Conservation (phyloP, 2,113 vertebrate genomes). For the Cebidichthys violaceus region DNA sequence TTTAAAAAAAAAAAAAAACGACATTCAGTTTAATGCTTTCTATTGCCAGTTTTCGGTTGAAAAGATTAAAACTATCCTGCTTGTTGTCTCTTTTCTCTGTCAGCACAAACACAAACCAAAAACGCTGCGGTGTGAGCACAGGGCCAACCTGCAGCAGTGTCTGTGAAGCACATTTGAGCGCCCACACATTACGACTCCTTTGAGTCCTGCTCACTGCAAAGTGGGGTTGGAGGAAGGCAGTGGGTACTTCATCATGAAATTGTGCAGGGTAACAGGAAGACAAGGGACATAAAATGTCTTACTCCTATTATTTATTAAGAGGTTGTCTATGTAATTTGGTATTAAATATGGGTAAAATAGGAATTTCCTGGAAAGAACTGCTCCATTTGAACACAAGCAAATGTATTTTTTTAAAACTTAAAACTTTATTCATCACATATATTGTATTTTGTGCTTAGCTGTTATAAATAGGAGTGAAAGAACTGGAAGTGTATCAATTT, state of each 20-base stretch:
- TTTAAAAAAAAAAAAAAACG: background rate
- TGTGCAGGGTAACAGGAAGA: background rate
- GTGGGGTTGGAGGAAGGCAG: background rate
- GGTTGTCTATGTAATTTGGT: background rate
- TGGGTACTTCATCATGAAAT: background rate
- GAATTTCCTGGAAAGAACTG: background rate
- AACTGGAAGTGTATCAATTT: background rate
- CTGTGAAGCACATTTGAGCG: background rate
- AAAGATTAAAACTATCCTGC: background rate
- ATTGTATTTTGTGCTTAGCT: background rate
- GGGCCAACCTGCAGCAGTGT: constrained; percentile 6
- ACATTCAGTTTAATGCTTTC: background rate
- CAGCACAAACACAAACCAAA: background rate
- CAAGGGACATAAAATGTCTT: background rate
- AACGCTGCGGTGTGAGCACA: background rate
- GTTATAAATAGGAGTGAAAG: background rate
- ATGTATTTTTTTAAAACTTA: background rate
- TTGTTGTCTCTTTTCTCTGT: constrained; percentile 10
- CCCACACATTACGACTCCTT: constrained; percentile 18
- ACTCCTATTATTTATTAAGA: background rate
- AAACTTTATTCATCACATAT: background rate
- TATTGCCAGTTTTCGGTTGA: background rate
- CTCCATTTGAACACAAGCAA: background rate
- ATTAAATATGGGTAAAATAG: background rate
- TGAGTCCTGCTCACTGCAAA: background rate